Evolutionary conservation across 2,113 vertebrate species (phyloP).

Genomic region (Circaetus cinerascens): DNA sequence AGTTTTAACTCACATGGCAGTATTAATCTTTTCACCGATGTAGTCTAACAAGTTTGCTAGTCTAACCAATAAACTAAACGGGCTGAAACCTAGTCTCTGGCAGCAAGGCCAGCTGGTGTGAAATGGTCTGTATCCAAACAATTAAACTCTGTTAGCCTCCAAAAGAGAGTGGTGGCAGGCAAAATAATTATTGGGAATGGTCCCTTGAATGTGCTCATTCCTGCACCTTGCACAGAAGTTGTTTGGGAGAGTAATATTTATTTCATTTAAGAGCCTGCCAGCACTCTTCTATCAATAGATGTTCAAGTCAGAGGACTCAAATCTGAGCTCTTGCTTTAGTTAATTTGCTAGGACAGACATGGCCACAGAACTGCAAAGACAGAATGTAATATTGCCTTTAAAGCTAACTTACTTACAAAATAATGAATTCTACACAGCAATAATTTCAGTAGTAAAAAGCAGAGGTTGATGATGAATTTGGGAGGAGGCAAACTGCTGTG

Average conservation of each 20-base stretch:
- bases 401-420: background rate
- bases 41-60: background rate
- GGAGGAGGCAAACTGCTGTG: background rate
- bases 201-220: background rate
- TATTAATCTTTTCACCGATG: background rate
- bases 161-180: background rate
- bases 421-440: background rate
- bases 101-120: background rate
- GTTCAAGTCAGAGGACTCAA: background rate
- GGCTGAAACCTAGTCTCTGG: background rate
- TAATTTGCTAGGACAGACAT: background rate
- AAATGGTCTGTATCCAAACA: background rate
- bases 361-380: background rate
- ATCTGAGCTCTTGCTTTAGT: background rate
- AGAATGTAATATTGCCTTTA: background rate
- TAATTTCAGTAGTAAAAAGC: background rate
- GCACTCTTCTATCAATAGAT: background rate
- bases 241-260: background rate
- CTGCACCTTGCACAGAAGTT: background rate
- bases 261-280: background rate
- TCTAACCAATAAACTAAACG: background rate
- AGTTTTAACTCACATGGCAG: background rate
- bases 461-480: background rate
- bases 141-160: background rate
- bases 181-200: background rate